Evolutionary conservation across 2,888 invertebrate genomes (phyloP).

Genomic region (Caprella mutica): DNA sequence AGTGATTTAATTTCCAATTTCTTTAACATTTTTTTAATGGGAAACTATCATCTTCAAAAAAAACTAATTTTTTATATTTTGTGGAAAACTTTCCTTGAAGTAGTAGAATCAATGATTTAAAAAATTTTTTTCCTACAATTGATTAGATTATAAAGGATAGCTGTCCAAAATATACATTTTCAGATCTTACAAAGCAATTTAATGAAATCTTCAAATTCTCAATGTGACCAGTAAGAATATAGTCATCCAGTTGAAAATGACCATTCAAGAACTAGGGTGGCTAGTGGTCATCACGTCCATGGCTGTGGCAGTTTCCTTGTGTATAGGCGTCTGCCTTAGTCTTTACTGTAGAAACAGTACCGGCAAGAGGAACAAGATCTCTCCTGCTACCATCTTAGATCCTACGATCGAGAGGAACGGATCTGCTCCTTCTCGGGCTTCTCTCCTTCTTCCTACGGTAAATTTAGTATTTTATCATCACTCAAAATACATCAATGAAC

Average conservation of each 20-base stretch:
- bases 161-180: too few relatives aligned
- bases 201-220: too few relatives aligned
- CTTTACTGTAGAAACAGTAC: background rate
- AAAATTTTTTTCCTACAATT: too few relatives aligned
- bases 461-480: background rate
- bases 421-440: background rate
- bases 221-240: too few relatives aligned
- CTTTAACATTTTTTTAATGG: too few relatives aligned
- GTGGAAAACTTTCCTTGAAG: too few relatives aligned
- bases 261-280: conserved; percentile 1
- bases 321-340: background rate
- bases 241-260: background rate
- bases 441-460: background rate
- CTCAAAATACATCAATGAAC: background rate
- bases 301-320: background rate
- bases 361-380: conserved; percentile 3
- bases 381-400: background rate
- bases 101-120: too few relatives aligned
- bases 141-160: too few relatives aligned
- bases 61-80: too few relatives aligned
- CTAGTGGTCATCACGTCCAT: background rate
- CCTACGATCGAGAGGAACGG: conserved; percentile 2
- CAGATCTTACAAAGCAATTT: too few relatives aligned
- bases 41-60: too few relatives aligned
- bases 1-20: too few relatives aligned